A percentile compares a stretch with the other conserved stretches of the same genome.
These are phyloP conservation scores for Drosophila albomicans DNA, from an alignment of 1,140 invertebrate species.

Conservation along the genomic window DNA sequence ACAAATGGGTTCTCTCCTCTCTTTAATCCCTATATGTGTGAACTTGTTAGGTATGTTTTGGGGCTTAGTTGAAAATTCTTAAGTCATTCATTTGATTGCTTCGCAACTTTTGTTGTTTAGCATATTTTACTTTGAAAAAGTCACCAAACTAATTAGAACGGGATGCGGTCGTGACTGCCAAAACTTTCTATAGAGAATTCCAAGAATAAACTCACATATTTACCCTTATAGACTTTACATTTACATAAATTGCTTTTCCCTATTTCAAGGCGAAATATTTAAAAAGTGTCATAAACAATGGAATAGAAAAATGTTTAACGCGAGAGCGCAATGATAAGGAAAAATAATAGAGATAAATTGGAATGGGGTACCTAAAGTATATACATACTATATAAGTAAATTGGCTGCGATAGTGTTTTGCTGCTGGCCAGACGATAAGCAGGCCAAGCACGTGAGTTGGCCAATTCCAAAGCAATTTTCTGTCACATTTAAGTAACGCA, in stretches of 20 bases:
- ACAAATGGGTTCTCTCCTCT: background rate
- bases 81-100: slow-evolving; percentile 17
- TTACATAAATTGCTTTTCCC: slow-evolving; percentile 15
- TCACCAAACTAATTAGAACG: slow-evolving; percentile 34
- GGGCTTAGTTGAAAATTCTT: slow-evolving; percentile 10
- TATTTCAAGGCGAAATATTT: slow-evolving; percentile 25
- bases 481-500: slow-evolving; percentile 29
- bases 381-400: slow-evolving; percentile 16
- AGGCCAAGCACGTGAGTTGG: slow-evolving; percentile 35
- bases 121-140: slow-evolving; percentile 21
- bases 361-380: slow-evolving; percentile 8
- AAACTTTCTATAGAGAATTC: slow-evolving; percentile 25
- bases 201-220: slow-evolving; percentile 1
- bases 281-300: background rate
- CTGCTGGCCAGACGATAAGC: slow-evolving; percentile 21
- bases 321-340: slow-evolving; percentile 30
- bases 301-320: background rate
- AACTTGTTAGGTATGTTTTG: slow-evolving; percentile 7
- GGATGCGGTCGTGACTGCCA: slow-evolving; percentile 30
- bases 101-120: slow-evolving; percentile 28
- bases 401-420: slow-evolving; percentile 15
- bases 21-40: background rate
- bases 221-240: slow-evolving; percentile 15
- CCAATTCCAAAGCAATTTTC: slow-evolving; percentile 32
- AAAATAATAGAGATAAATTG: slow-evolving; percentile 27